Base-by-base conservation (phyloP, 2,888 invertebrate genomes). In the Amphipoea lucens region DNA sequence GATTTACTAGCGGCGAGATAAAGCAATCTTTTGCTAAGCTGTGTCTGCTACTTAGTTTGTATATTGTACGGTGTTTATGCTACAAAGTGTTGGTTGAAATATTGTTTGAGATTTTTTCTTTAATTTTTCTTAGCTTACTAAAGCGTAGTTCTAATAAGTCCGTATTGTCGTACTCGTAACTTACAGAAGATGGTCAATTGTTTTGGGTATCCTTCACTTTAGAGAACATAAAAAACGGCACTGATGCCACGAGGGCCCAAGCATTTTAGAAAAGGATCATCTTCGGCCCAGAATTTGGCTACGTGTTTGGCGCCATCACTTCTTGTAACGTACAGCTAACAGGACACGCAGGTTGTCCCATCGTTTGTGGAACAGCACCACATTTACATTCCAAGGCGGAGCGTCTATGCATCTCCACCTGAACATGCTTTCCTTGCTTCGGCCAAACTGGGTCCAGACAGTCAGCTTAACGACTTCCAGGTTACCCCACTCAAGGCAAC, bases 1-100 rank as follows among this genome's bases (percentile, higher is more conserved):
- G 93, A 95, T 94, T 95, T 94, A 94, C 90, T 90, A 85, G 86
- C 85, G 74, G 74, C 72, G 57, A 91, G 93, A 93, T 94, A 91
- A 87, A 88, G 87, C 89, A 91, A 93, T 92, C 91, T 92, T 91
- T 90, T 88, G 82, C 87, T 83, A 89, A 86, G 78, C 81, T 84
- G 77, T 74, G 51, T 67, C 66, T 36, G 84, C 87, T 87, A 82
- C 86, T 89, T 79, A 87, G 54, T 79, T 76, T 69, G 76, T 62
- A 68, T 74, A 71, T 45, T 75, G 29, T 48, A 40, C 17, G 62
- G 51, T 62, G 68, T 79, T 69, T 54, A 36, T 40, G 60, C 20
- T 66, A 75, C 73, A 73, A 79, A 60, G 40, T 79, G 42, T 73
- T n/a, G 45, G 63, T 42, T 84, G 48, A 7, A 51, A 73, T 73